A percentile compares a stretch with the other conserved stretches of the same genome.
These are phyloP conservation scores for Lymantria monacha DNA, from an alignment of 2,888 invertebrate genomes.

Conservation along the genomic window DNA sequence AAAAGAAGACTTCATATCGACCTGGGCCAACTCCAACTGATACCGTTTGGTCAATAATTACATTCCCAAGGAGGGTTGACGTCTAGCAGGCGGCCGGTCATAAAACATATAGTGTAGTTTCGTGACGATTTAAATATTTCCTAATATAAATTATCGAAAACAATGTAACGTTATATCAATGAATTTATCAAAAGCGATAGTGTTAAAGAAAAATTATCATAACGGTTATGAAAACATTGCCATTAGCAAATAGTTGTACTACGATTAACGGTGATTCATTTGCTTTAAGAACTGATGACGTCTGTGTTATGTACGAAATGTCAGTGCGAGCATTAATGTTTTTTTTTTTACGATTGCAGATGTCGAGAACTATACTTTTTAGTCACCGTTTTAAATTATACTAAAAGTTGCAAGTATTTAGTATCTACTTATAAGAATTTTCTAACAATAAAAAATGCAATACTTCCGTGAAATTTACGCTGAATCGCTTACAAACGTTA, in stretches of 20 bases:
- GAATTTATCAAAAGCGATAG: conserved; percentile 2
- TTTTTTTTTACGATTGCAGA: conserved; percentile 36
- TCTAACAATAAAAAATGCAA: conserved; percentile 4
- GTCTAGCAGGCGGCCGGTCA: too few relatives aligned
- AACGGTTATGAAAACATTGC: conserved; percentile 37
- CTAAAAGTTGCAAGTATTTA: neutral
- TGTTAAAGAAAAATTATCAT: conserved; percentile 34
- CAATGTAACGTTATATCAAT: neutral
- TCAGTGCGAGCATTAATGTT: conserved; percentile 33
- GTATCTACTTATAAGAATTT: neutral
- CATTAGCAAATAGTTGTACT: conserved; percentile 30
- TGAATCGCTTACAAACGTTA: conserved; percentile 1
- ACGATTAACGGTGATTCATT: conserved; percentile 40
- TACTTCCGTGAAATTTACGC: conserved; percentile 4
- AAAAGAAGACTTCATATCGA: too few relatives aligned
- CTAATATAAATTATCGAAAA: too few relatives aligned
- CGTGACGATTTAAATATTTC: too few relatives aligned
- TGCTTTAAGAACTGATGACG: conserved; percentile 31
- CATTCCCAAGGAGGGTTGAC: too few relatives aligned
- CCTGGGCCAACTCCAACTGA: too few relatives aligned
- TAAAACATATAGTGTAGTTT: too few relatives aligned
- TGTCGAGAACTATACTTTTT: conserved; percentile 29
- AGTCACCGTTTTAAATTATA: conserved; percentile 14
- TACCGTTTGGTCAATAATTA: too few relatives aligned
- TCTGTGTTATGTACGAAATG: conserved; percentile 30